A percentile compares a stretch with the other conserved stretches of the same genome.
Conservation (phyloP, 2,797 vertebrate genomes). For the Monodelphis domestica region DNA sequence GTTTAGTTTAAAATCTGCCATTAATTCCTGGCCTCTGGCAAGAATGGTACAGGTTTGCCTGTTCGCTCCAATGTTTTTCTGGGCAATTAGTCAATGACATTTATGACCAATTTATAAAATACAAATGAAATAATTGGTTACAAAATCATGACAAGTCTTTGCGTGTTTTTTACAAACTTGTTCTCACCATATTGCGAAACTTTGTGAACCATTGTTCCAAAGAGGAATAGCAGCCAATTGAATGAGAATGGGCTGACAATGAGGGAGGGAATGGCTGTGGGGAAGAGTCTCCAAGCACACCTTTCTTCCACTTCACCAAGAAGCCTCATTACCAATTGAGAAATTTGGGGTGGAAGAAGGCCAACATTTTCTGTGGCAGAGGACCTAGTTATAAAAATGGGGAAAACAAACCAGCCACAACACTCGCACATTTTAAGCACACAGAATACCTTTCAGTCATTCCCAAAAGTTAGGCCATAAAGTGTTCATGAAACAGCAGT, state of each 20-base stretch:
- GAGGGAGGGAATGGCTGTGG: accelerated
- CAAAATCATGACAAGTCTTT: conserved; percentile 54
- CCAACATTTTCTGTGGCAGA: not conserved
- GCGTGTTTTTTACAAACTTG: conserved; percentile 51
- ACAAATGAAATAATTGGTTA: conserved; percentile 76
- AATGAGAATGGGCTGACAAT: not conserved
- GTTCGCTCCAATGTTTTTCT: conserved; percentile 41
- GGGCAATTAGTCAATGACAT: conserved; percentile 68
- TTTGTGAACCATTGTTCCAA: conserved; percentile 15
- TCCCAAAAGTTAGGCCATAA: not conserved
- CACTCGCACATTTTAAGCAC: not conserved
- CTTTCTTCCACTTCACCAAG: not conserved
- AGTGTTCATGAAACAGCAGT: not conserved
- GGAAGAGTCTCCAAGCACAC: not conserved
- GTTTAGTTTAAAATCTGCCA: conserved; percentile 67
- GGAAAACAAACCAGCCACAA: not conserved
- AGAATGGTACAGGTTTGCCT: conserved; percentile 45
- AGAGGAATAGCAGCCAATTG: not conserved
- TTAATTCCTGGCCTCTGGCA: conserved; percentile 57
- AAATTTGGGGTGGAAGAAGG: not conserved
- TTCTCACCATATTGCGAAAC: conserved; percentile 61
- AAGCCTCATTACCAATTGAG: too few relatives aligned
- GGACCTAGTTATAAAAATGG: not conserved
- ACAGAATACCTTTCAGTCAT: not conserved
- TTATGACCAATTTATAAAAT: conserved; percentile 74